Conservation (phyloP, 2,113 vertebrate genomes). For the Todiramphus saurophagus region DNA sequence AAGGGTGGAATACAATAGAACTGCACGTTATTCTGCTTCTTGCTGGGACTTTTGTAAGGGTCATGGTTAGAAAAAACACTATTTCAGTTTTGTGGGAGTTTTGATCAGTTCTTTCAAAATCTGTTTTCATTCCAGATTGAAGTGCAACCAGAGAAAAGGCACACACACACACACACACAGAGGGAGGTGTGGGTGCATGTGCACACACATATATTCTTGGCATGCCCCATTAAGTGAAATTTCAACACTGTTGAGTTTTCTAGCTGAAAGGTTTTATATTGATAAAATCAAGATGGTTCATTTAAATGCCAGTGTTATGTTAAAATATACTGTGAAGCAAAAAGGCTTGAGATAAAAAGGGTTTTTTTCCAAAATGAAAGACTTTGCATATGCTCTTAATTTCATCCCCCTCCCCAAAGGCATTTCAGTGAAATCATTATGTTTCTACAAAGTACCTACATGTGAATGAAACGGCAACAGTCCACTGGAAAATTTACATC, state of each 20-base stretch:
- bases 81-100: background rate
- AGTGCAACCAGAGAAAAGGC: background rate
- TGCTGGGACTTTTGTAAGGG: background rate
- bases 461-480: background rate
- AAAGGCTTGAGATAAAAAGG: background rate
- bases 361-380: background rate
- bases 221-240: background rate
- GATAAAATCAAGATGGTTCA: background rate
- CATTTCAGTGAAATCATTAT: background rate
- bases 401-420: accelerated
- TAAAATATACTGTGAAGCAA: background rate
- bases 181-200: background rate
- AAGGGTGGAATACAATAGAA: background rate
- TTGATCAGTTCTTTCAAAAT: background rate
- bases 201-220: background rate
- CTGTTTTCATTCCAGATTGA: background rate
- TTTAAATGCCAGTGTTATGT: background rate
- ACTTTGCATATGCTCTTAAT: background rate
- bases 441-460: background rate
- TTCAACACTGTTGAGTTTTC: background rate
- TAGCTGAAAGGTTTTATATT: background rate
- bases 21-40: background rate
- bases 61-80: background rate
- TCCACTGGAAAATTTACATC: background rate
- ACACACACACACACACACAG: background rate